phyloP scores from a whole-genome alignment of 2,888 invertebrate species.

The Cantharis flavilabris region DNA sequence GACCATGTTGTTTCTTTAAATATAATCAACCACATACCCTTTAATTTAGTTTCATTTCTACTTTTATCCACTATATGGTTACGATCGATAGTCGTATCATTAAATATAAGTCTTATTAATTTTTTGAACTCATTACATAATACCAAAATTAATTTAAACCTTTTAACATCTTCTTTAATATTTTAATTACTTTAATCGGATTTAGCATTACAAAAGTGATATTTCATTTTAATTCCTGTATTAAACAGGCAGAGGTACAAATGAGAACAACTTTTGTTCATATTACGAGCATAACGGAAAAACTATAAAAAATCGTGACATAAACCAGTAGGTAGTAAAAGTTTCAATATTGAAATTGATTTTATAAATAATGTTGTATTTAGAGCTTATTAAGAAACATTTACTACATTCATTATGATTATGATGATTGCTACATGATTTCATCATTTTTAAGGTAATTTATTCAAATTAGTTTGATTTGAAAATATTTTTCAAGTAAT shows the following conservation, averaged over 20 bases:
- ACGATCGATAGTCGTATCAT: background rate
- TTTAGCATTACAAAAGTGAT: background rate
- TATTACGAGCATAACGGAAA: background rate
- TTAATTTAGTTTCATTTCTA: constrained; percentile 3
- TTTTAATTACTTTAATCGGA: background rate
- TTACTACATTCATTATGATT: background rate
- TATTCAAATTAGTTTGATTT: background rate
- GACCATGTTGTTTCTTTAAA: constrained; percentile 23
- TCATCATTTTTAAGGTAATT: background rate
- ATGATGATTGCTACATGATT: background rate
- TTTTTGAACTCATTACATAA: background rate
- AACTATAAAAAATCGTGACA: background rate
- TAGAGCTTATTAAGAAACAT: background rate
- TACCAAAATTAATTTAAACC: background rate
- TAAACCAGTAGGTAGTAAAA: background rate
- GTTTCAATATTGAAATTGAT: background rate
- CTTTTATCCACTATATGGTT: background rate
- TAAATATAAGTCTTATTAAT: background rate
- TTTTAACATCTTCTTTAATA: background rate
- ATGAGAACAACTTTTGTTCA: background rate
- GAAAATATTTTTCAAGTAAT: background rate
- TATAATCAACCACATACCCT: background rate
- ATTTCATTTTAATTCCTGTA: background rate
- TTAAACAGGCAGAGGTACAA: background rate
- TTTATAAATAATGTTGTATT: background rate